These are phyloP conservation scores for Lucilia sericata DNA, from an alignment of 1,140 invertebrate genomes.

Conservation along the genomic window DNA sequence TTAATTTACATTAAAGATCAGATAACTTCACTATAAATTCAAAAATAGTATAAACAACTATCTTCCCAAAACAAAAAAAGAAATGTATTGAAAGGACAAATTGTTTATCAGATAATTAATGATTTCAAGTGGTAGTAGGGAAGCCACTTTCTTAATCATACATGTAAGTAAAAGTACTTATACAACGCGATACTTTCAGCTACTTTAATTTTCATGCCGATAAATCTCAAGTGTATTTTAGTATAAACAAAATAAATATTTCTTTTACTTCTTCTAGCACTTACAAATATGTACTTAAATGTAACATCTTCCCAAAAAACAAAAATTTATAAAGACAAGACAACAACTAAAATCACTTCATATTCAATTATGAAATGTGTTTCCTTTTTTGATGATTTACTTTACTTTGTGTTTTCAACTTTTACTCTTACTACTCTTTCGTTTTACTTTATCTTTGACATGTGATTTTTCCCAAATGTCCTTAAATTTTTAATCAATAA, in stretches of 20 bases:
- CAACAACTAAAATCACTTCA: background rate
- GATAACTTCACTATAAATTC: too few relatives aligned
- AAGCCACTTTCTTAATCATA: too few relatives aligned
- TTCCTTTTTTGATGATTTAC: background rate
- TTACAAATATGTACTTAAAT: too few relatives aligned
- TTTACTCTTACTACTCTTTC: background rate
- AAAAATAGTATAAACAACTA: too few relatives aligned
- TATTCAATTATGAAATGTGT: background rate
- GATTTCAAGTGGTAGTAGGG: background rate
- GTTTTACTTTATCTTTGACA: constrained; percentile 2
- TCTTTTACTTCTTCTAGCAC: too few relatives aligned
- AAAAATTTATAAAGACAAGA: too few relatives aligned
- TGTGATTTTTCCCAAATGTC: constrained; percentile 26
- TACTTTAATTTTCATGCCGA: background rate
- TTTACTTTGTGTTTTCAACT: background rate
- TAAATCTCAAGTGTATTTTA: too few relatives aligned
- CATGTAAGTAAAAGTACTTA: background rate
- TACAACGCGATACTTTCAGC: background rate
- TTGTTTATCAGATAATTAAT: background rate
- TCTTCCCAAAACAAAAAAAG: background rate
- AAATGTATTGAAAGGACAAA: constrained; percentile 6
- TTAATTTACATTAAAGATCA: too few relatives aligned
- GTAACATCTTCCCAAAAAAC: too few relatives aligned
- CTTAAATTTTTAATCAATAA: constrained; percentile 27
- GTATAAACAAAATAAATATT: too few relatives aligned